These are phyloP conservation scores for Amphiura filiformis DNA, from an alignment of 35 echinoderm and acorn worm species.

Conservation along the genomic window DNA sequence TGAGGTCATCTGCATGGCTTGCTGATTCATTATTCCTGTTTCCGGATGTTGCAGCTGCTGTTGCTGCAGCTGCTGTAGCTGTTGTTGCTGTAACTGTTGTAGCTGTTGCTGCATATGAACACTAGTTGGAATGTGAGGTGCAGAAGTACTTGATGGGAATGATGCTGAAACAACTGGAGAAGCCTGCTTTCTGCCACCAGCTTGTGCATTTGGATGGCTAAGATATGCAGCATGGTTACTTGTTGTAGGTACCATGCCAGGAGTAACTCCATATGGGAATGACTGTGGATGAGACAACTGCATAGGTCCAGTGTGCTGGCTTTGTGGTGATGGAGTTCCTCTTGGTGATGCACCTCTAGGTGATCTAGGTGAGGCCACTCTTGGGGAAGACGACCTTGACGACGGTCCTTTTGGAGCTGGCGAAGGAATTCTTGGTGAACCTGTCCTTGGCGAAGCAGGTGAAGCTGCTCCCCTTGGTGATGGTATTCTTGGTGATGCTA, in stretches of 20 bases:
- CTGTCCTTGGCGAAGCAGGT: neutral
- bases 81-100: neutral
- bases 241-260: neutral
- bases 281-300: neutral
- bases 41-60: neutral
- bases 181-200: neutral
- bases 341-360: neutral
- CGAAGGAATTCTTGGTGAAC: neutral
- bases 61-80: neutral
- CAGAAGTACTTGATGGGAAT: neutral
- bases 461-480: neutral
- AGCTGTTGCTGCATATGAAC: neutral
- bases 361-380: neutral
- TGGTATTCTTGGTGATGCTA: neutral
- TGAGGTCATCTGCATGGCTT: no score
- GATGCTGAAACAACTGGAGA: neutral
- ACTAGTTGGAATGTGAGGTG: no score
- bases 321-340: neutral
- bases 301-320: neutral
- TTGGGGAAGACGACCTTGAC: neutral
- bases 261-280: neutral
- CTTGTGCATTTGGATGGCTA: neutral
- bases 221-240: no score
- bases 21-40: no score
- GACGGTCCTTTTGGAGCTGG: neutral